Percentiles rank a stretch among this genome's conserved stretches.
Conservation (phyloP, 2,113 vertebrate species). For the Octodon degus region DNA sequence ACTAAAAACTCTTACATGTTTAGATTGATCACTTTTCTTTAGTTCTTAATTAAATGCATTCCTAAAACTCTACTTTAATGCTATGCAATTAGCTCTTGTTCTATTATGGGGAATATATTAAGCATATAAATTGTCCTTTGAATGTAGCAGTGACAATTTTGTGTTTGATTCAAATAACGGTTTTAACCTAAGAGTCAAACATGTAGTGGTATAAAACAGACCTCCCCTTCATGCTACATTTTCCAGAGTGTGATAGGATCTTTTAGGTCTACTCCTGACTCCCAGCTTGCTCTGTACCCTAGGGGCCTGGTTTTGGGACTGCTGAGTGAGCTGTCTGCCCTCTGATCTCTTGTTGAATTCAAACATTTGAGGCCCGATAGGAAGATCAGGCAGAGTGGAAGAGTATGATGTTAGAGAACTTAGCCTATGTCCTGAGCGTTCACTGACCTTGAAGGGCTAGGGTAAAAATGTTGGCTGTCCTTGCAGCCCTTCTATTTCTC, state of each 20-base stretch:
- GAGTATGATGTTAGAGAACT: not conserved
- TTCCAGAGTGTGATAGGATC: not conserved
- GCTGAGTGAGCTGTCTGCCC: not conserved
- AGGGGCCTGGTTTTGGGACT: not conserved
- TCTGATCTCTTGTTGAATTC: not conserved
- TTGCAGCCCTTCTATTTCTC: too few species aligned
- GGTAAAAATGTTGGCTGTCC: too few species aligned
- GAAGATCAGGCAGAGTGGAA: not conserved
- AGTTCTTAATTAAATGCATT: conserved; percentile 4
- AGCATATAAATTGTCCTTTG: not conserved
- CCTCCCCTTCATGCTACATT: not conserved
- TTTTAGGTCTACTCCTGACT: not conserved
- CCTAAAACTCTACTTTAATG: not conserved
- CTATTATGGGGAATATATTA: not conserved
- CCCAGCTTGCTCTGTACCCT: not conserved
- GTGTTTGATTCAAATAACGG: not conserved
- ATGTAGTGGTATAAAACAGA: not conserved
- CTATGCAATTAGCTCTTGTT: not conserved
- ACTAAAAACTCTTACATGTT: not conserved
- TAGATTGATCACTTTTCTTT: not conserved
- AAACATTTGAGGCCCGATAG: not conserved
- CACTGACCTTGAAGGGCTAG: too few species aligned
- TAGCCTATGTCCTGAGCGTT: too few species aligned
- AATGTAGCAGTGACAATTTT: not conserved
- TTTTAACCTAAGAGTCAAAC: conserved; percentile 3